phyloP scores from a whole-genome alignment of 2,888 invertebrate genomes.

The Cyaniris semiargus region DNA sequence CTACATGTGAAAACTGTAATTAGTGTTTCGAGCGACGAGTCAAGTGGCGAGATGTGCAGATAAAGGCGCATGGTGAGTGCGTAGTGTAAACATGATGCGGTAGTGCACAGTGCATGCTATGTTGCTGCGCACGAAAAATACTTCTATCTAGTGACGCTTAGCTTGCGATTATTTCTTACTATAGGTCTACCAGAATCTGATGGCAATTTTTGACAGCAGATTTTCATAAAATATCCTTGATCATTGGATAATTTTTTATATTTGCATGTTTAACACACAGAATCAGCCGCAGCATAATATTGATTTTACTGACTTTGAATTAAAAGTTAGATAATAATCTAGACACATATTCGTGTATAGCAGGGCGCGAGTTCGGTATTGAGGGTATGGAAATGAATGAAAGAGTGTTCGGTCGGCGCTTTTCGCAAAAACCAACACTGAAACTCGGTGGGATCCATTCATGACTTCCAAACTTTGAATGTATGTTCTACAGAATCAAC shows the following conservation, averaged over 20 bases:
- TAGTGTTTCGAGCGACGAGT: constrained; percentile 62
- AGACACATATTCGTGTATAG: constrained; percentile 14
- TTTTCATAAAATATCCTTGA: no score
- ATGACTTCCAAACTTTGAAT: background rate
- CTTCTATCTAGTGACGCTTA: no score
- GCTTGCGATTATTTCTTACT: no score
- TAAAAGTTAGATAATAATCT: constrained; percentile 24
- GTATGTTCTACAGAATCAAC: background rate
- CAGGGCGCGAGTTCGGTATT: constrained; percentile 41
- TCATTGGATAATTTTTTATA: no score
- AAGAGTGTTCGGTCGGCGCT: constrained; percentile 45
- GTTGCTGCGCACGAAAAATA: no score
- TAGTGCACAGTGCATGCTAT: no score
- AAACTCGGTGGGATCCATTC: background rate
- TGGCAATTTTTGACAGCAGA: no score
- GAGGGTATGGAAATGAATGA: constrained; percentile 48
- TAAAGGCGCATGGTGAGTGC: background rate
- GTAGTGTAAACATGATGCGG: background rate
- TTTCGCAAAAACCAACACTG: constrained; percentile 14
- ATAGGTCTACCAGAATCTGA: no score
- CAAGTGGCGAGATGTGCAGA: constrained; percentile 13
- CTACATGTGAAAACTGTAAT: constrained; percentile 63
- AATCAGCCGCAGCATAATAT: no score
- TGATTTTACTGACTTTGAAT: no score
- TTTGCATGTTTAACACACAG: no score